Percentiles rank a stretch among this genome's conserved stretches.
These are phyloP conservation scores for Aplysia californica DNA, from an alignment of 1,140 invertebrate species.

Conservation along the genomic window DNA sequence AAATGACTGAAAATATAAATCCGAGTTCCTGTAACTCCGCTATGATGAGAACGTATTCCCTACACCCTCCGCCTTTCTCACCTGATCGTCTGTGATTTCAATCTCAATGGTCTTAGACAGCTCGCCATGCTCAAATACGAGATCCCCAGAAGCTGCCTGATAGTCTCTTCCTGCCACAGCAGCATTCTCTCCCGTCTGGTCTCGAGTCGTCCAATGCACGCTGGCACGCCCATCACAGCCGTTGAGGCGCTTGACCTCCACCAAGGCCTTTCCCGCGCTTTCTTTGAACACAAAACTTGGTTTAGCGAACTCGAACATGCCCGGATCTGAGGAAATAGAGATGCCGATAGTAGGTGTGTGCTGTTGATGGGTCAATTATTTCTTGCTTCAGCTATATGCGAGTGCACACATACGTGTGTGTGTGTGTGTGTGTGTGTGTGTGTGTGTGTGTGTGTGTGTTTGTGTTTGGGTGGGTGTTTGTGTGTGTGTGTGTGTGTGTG, in stretches of 20 bases:
- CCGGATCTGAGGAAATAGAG: constrained; percentile 70
- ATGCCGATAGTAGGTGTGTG: no score
- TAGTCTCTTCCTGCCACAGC: constrained; percentile 73
- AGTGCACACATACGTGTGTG: no score
- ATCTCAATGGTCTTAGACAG: constrained; percentile 72
- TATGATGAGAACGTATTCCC: no score
- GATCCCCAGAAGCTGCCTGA: constrained; percentile 66
- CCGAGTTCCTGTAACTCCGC: no score
- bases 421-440: no score
- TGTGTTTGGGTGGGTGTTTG: no score
- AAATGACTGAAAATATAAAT: no score
- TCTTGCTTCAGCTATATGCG: no score
- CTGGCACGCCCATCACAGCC: constrained; percentile 73
- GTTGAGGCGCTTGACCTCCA: constrained; percentile 71
- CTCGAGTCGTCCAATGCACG: constrained; percentile 73
- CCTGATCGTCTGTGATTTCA: constrained; percentile 74
- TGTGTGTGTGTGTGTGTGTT: no score
- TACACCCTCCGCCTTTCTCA: no score
- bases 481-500: no score
- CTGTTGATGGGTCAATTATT: no score
- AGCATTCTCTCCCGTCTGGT: constrained; percentile 65
- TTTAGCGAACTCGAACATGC: constrained; percentile 73
- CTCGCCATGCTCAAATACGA: constrained; percentile 74
- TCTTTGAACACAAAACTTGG: constrained; percentile 75
- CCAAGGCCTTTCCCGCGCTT: constrained; percentile 71